These are phyloP conservation scores for Actinostola sp. DNA, from an alignment of 92 coral and sea anemone species.

Conservation along the genomic window DNA sequence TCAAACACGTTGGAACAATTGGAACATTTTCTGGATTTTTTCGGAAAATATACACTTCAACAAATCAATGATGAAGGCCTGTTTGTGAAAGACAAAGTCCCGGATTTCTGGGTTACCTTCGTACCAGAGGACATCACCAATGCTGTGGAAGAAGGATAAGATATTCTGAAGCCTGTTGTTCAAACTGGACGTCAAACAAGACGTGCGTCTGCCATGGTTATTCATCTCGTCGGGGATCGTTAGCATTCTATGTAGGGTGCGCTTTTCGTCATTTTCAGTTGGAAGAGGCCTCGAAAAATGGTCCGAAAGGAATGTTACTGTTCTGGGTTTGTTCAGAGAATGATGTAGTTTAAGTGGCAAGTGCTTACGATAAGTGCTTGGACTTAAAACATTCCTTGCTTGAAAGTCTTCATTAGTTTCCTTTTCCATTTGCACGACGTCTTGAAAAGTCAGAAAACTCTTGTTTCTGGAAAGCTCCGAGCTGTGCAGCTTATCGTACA, in stretches of 20 bases:
- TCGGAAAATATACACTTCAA: constrained; percentile 58
- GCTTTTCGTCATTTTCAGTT: constrained; percentile 22
- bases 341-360: background rate
- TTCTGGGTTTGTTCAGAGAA: background rate
- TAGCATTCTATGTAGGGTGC: background rate
- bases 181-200: background rate
- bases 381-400: constrained; percentile 3
- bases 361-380: background rate
- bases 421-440: constrained; percentile 27
- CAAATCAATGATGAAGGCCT: constrained; percentile 53
- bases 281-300: background rate
- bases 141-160: constrained; percentile 62
- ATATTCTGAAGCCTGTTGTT: constrained; percentile 28
- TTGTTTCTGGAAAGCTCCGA: constrained; percentile 22
- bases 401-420: background rate
- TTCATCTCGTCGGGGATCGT: background rate
- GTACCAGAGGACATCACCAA: constrained; percentile 68
- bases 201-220: background rate
- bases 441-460: constrained; percentile 47
- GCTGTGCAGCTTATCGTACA: constrained; percentile 39
- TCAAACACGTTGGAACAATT: constrained; percentile 1
- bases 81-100: constrained; percentile 66
- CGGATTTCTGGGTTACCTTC: constrained; percentile 46
- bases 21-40: constrained; percentile 21
- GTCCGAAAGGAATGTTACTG: background rate